A percentile compares a stretch with the other conserved stretches of the same genome.
These are phyloP conservation scores for Periophthalmodon schlosseri DNA, from an alignment of 2,113 vertebrate species.

Conservation along the genomic window DNA sequence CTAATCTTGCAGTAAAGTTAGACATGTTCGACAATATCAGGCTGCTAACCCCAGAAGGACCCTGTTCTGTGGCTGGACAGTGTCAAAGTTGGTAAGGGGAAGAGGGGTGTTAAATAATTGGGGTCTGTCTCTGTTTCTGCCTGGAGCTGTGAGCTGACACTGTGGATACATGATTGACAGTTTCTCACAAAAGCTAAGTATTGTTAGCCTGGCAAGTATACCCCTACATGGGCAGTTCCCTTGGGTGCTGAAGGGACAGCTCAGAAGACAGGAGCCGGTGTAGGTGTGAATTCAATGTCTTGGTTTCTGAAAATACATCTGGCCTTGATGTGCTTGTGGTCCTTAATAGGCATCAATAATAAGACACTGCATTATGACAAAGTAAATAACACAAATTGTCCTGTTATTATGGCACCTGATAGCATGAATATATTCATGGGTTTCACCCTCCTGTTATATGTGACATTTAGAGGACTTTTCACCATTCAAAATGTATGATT, in stretches of 20 bases:
- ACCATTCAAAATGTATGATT: too few relatives aligned
- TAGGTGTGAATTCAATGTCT: background rate
- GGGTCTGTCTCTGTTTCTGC: background rate
- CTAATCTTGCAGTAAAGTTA: constrained; percentile 9
- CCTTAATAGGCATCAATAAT: background rate
- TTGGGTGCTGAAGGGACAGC: background rate
- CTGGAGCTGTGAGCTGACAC: constrained; percentile 7
- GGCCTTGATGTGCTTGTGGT: background rate
- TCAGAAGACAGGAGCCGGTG: constrained; percentile 4
- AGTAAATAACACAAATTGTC: too few relatives aligned
- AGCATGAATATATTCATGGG: background rate
- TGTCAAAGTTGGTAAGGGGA: constrained; percentile 1
- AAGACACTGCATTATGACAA: background rate
- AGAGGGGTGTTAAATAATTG: background rate
- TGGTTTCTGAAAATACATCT: background rate
- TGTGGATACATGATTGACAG: constrained; percentile 6
- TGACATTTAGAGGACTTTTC: too few relatives aligned
- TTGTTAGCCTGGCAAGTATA: constrained; percentile 5
- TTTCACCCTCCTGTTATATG: too few relatives aligned
- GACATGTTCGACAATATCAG: background rate
- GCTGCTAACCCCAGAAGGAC: constrained; percentile 1
- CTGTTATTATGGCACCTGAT: background rate
- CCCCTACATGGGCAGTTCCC: background rate
- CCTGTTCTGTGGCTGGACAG: background rate
- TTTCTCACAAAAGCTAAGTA: background rate